These are phyloP conservation scores for Alcedo atthis DNA, from an alignment of 2,797 vertebrate genomes.

Conservation along the genomic window DNA sequence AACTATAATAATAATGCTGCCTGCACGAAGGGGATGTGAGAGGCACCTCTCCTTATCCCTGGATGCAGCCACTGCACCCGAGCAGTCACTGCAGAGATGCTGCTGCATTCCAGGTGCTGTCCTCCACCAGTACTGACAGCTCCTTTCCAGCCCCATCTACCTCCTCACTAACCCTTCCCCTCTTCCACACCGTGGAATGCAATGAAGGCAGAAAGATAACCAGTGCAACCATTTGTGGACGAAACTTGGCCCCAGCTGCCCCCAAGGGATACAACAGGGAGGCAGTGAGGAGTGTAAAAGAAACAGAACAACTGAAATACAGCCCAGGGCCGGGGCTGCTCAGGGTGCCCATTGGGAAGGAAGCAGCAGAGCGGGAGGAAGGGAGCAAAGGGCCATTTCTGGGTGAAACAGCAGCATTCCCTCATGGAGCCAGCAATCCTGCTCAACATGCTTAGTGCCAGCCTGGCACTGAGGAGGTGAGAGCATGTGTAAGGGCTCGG, in stretches of 20 bases:
- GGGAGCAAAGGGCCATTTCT: neutral
- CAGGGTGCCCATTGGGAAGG: neutral
- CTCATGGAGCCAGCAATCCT: slow-evolving; percentile 4
- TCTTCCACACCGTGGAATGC: neutral
- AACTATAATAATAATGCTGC: slow-evolving; percentile 27
- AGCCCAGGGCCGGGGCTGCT: neutral
- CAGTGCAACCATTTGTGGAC: neutral
- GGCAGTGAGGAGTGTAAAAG: neutral
- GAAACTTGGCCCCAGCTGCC: neutral
- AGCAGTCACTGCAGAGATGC: neutral
- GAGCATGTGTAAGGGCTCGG: slow-evolving; percentile 51
- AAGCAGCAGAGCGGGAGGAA: neutral
- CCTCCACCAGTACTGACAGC: neutral
- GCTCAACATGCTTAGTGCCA: slow-evolving; percentile 21
- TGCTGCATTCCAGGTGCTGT: neutral
- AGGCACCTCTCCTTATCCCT: neutral
- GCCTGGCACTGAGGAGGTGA: slow-evolving; percentile 22
- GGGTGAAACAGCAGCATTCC: slow-evolving; percentile 40
- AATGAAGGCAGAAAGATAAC: slow-evolving; percentile 4
- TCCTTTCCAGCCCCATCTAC: neutral
- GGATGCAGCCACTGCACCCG: neutral
- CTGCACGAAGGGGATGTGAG: neutral
- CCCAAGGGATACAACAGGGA: neutral
- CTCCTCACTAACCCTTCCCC: neutral
- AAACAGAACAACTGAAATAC: neutral